A percentile compares a stretch with the other conserved stretches of the same genome.
phyloP scores from a whole-genome alignment of 2,797 vertebrate species.

The Channa striata region DNA sequence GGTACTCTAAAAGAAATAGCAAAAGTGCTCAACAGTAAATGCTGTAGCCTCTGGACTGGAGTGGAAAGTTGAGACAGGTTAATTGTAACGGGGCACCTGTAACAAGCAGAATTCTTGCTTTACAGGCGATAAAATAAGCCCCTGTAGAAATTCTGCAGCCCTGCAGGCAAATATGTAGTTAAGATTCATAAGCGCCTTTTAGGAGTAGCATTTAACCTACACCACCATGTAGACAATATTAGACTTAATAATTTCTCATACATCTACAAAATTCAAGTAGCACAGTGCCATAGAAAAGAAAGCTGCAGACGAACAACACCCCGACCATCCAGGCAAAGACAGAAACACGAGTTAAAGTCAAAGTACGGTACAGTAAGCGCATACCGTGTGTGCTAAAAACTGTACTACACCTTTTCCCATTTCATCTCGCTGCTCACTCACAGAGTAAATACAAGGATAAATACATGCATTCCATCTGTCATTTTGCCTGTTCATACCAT shows the following conservation, averaged over 20 bases:
- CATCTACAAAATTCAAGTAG: not conserved
- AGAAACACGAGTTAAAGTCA: slow-evolving; percentile 21
- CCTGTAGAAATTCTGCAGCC: slow-evolving; percentile 1
- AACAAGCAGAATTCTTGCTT: not conserved
- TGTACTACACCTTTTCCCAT: not conserved
- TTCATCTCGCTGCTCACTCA: slow-evolving; percentile 33
- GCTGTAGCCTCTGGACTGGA: not conserved
- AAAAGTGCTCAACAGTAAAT: not conserved
- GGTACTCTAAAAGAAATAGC: slow-evolving; percentile 77
- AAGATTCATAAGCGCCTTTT: slow-evolving; percentile 4
- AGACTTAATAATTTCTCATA: no score
- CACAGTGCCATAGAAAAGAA: not conserved
- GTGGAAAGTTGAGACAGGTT: slow-evolving; percentile 1
- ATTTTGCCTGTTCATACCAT: slow-evolving; percentile 53
- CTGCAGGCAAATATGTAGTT: slow-evolving; percentile 1
- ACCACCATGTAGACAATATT: no score
- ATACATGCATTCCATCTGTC: slow-evolving; percentile 18
- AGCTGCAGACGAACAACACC: not conserved
- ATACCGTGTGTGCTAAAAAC: not conserved
- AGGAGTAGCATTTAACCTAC: slow-evolving; percentile 5
- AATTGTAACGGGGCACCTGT: not conserved
- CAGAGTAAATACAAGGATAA: slow-evolving; percentile 37
- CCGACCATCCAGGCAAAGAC: not conserved
- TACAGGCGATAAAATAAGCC: slow-evolving; percentile 2
- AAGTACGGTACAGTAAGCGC: slow-evolving; percentile 19